Percentiles rank a stretch among this genome's conserved stretches.
Conservation (phyloP, 64 coral and sea anemone genomes). For the Dendronephthya gigantea region DNA sequence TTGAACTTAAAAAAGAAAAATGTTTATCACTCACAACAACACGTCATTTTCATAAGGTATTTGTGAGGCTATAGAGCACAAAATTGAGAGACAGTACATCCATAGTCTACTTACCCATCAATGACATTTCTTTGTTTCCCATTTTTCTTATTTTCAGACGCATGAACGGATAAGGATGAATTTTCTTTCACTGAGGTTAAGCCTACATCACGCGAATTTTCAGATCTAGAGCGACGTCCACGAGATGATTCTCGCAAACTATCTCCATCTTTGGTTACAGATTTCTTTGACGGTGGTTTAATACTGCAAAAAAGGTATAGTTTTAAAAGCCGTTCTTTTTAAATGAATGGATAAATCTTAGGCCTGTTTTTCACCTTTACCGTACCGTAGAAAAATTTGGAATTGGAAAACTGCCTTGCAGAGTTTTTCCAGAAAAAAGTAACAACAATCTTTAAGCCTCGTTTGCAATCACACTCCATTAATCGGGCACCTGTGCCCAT, state of each 20-base stretch:
- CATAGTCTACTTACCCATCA: neutral
- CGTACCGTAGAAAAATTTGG: too few relatives aligned
- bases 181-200: neutral
- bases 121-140: neutral
- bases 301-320: neutral
- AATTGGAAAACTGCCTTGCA: too few relatives aligned
- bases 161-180: neutral
- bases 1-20: slow-evolving; percentile 23
- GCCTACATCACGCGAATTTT: neutral
- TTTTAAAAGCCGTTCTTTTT: too few relatives aligned
- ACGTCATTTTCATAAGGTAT: too few relatives aligned
- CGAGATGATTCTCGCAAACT: neutral
- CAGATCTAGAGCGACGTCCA: neutral
- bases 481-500: too few relatives aligned
- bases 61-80: neutral
- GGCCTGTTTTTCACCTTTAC: too few relatives aligned
- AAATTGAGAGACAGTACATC: neutral
- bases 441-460: too few relatives aligned
- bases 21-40: too few relatives aligned
- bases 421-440: too few relatives aligned
- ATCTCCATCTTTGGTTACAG: neutral
- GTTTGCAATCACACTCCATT: too few relatives aligned
- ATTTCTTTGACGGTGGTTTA: neutral
- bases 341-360: too few relatives aligned
- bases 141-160: neutral